Percentiles rank a stretch among this genome's conserved stretches.
phyloP scores from a whole-genome alignment of 2,888 invertebrate genomes.

The Uropetala carovei region DNA sequence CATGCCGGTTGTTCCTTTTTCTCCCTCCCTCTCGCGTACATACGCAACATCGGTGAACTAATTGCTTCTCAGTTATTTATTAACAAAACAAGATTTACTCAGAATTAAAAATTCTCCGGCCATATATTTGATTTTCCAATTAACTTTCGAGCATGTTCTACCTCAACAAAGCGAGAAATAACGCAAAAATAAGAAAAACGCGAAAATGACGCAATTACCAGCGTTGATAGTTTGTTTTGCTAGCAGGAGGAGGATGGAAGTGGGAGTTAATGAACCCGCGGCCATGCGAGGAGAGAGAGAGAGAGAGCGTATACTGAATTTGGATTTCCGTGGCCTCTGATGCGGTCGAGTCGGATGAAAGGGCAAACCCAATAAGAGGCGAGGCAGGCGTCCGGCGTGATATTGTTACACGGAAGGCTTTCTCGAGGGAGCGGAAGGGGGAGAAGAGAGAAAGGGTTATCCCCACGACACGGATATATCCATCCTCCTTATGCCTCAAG shows the following conservation, averaged over 20 bases:
- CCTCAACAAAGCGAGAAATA: not conserved
- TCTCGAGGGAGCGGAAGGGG: not conserved
- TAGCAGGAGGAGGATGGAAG: not conserved
- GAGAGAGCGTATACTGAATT: not conserved
- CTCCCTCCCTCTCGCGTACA: too few species aligned
- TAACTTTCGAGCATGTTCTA: not conserved
- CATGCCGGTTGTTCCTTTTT: too few species aligned
- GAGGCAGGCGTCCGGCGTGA: not conserved
- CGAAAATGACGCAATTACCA: conserved; percentile 1
- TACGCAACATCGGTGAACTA: not conserved
- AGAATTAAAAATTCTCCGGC: not conserved
- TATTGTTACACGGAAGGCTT: not conserved
- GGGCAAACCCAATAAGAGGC: not conserved
- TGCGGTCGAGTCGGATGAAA: not conserved
- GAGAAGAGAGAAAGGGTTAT: not conserved
- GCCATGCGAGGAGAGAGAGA: not conserved
- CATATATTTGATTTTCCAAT: conserved; percentile 16
- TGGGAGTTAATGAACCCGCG: not conserved
- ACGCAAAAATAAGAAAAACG: not conserved
- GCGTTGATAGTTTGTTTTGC: conserved; percentile 12
- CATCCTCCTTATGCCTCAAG: not conserved
- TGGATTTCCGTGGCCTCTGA: not conserved
- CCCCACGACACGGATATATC: not conserved
- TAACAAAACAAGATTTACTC: not conserved
- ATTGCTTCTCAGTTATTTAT: conserved; percentile 30